Percentiles rank a stretch among this genome's conserved stretches.
phyloP scores from a whole-genome alignment of 1,140 invertebrate species.

The Brachionus rotundiformis region DNA sequence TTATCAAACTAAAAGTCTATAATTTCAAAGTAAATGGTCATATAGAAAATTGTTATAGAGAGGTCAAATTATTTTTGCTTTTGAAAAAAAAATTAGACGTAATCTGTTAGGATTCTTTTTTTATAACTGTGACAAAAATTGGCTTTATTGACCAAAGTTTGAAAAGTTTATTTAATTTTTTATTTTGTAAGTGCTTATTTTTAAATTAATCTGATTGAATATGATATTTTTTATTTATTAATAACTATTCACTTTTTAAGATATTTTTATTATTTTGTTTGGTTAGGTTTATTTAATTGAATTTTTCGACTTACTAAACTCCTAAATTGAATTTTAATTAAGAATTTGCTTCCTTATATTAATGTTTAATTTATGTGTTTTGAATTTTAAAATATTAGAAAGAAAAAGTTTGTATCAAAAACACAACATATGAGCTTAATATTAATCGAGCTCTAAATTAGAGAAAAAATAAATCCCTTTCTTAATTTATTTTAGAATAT shows the following conservation, averaged over 20 bases:
- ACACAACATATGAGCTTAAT: neutral
- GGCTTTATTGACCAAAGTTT: no score
- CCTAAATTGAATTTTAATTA: neutral
- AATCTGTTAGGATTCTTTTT: no score
- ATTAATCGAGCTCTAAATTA: slow-evolving; percentile 10
- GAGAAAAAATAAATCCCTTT: neutral
- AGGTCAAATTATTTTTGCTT: neutral
- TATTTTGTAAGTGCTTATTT: neutral
- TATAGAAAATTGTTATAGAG: neutral
- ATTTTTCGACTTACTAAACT: neutral
- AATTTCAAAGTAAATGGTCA: neutral
- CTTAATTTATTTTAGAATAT: neutral
- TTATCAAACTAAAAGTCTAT: neutral
- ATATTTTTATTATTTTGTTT: no score
- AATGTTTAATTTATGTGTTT: neutral
- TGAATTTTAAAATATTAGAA: neutral
- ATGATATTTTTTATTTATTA: no score
- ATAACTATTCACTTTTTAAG: no score
- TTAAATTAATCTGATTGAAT: no score
- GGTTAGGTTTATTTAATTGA: neutral
- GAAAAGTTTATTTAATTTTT: neutral
- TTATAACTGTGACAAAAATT: no score
- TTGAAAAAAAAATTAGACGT: neutral
- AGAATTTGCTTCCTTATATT: neutral
- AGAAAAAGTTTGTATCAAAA: neutral